These are phyloP conservation scores for Parazoanthus darwini DNA, from an alignment of 92 coral and sea anemone genomes.

Conservation along the genomic window DNA sequence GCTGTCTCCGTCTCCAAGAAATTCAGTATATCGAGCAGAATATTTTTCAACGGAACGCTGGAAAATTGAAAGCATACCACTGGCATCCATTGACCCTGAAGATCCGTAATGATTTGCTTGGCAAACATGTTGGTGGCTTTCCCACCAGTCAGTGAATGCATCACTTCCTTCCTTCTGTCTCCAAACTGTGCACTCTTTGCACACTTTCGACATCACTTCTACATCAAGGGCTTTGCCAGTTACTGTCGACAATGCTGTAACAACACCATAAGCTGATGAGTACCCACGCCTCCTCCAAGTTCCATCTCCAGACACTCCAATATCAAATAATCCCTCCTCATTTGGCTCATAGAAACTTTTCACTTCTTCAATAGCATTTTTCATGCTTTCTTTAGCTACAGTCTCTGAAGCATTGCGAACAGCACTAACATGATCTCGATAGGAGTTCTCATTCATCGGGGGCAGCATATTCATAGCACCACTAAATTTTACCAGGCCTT, in stretches of 20 bases:
- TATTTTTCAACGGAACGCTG: constrained; percentile 56
- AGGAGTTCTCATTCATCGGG: constrained; percentile 56
- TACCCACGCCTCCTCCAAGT: constrained; percentile 59
- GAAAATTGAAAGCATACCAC: constrained; percentile 48
- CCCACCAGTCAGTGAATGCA: constrained; percentile 59
- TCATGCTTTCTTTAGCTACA: constrained; percentile 54
- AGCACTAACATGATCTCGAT: constrained; percentile 50
- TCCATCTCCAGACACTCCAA: constrained; percentile 59
- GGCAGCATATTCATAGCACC: constrained; percentile 60
- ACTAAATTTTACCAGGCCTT: constrained; percentile 58
- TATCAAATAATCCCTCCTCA: constrained; percentile 35
- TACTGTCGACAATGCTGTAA: constrained; percentile 45
- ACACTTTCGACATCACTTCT: too few relatives aligned
- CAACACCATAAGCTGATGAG: constrained; percentile 55
- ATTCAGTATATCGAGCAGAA: constrained; percentile 40
- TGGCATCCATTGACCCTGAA: constrained; percentile 61
- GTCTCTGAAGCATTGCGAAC: constrained; percentile 44
- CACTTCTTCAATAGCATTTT: constrained; percentile 39
- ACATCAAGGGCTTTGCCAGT: constrained; percentile 60
- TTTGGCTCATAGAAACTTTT: constrained; percentile 55
- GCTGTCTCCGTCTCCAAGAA: constrained; percentile 59
- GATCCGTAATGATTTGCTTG: constrained; percentile 54
- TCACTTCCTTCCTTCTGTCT: constrained; percentile 43
- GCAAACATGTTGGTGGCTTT: constrained; percentile 50
- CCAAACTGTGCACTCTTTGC: too few relatives aligned